phyloP scores from a whole-genome alignment of 2,888 invertebrate species.

The Amaurobius ferox region DNA sequence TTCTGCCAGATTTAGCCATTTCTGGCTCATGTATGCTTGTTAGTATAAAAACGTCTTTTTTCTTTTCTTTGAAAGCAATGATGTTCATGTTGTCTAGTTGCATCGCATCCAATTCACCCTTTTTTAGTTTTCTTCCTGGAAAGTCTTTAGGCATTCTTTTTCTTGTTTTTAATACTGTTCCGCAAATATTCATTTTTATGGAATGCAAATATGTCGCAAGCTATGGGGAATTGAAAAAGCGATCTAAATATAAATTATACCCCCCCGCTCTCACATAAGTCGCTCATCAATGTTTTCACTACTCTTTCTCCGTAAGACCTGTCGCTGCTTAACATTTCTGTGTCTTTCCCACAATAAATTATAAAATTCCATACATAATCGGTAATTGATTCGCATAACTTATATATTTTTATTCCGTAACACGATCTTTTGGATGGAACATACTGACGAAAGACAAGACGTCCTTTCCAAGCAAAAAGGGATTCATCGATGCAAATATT shows the following conservation, averaged over 20 bases:
- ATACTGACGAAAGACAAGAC: constrained; percentile 5
- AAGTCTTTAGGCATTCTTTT: constrained; percentile 27
- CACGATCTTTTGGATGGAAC: constrained; percentile 13
- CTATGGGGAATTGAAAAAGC: constrained; percentile 16
- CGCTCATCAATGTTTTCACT: neutral
- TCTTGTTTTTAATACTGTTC: constrained; percentile 27
- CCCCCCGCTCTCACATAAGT: neutral
- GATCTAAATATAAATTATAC: constrained; percentile 13
- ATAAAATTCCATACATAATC: neutral
- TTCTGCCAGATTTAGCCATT: constrained; percentile 24
- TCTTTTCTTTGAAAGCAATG: neutral
- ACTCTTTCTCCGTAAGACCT: constrained; percentile 10
- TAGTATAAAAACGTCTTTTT: constrained; percentile 6
- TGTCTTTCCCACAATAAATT: constrained; percentile 23
- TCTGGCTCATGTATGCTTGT: constrained; percentile 10
- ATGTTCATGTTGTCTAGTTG: constrained; percentile 1
- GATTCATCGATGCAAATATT: too few species aligned
- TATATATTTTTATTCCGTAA: constrained; percentile 4
- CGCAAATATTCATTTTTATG: constrained; percentile 15
- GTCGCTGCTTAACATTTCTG: constrained; percentile 25
- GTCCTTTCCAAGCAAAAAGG: neutral
- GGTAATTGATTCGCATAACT: constrained; percentile 14
- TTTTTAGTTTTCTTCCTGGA: constrained; percentile 14
- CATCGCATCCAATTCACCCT: constrained; percentile 10
- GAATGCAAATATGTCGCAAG: neutral